Base-by-base conservation (phyloP, 2,888 invertebrate genomes). In the Nyleta sp. region DNA sequence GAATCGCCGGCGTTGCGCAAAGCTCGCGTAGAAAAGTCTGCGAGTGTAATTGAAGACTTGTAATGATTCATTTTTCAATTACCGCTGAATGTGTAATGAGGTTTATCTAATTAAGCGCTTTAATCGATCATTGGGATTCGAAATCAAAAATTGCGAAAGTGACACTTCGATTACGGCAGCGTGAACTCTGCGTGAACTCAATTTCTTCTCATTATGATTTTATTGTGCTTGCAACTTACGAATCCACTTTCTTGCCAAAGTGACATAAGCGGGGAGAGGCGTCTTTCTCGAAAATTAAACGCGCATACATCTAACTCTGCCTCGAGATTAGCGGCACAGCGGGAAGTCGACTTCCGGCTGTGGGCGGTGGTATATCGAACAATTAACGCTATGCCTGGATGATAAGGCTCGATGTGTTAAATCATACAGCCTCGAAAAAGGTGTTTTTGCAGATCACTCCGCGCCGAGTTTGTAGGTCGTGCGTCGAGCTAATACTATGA, bases 271-370 rank as follows among this genome's bases (percentile, higher is more conserved):
- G 33, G 40, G 57, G 70, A 50, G 53, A 64, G 55, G 55, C 40
- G 38, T 59, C 53, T 75, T 65, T 60, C 42, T 48, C 62, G 60
- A 67, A 75, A 79, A 70, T 71, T 60, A 71, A 67, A 40, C 71
- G 67, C 55, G 67, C 74, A 53, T 78, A 65, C 65, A 55, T 78
- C 71, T 71, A 75, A 67, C 33, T 67, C 65, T 11, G 44, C 7
- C 52, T 42, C 28, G 80, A 64, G 78, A 78, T 74, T 72, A 76
- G 68, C 72, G 28, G 77, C 72, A 46, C 81, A 65, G 71, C 80
- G 82, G 82, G 82, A 84, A 84, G 81, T 79, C 81, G 77, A 80
- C 81, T 82, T 81, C 80, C 79, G 78, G 80, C 75, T 65, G 74
- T 75, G 62, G 75, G 72, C 62, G 78, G 52, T 53, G 60, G 65